Conservation (phyloP, 2,797 vertebrate genomes). For the Neomorphus geoffroyi region DNA sequence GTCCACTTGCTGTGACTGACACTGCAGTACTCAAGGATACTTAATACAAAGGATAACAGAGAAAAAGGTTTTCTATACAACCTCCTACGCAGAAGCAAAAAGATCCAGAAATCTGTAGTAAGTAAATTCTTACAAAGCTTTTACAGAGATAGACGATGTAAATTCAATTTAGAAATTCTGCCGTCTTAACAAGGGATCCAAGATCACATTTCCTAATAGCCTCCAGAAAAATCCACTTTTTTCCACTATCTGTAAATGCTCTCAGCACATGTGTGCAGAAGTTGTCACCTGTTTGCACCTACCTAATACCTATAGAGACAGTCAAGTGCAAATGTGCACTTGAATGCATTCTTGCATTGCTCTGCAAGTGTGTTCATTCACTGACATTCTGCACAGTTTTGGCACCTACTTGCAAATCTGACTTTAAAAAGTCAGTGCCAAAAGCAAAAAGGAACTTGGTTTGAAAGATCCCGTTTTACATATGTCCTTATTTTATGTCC, state of each 20-base stretch:
- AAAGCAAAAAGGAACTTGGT: not conserved
- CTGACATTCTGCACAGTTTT: not conserved
- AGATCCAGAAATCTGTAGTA: not conserved
- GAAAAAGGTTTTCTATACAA: not conserved
- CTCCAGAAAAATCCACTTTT: not conserved
- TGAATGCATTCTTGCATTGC: not conserved
- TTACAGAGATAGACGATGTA: not conserved
- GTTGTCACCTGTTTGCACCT: not conserved
- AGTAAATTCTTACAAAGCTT: not conserved
- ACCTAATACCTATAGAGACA: not conserved
- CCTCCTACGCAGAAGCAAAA: not conserved
- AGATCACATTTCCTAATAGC: not conserved
- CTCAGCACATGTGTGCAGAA: not conserved
- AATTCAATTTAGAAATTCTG: not conserved
- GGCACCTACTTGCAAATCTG: not conserved
- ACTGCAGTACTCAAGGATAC: not conserved
- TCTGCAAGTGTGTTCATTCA: not conserved
- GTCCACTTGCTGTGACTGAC: not conserved
- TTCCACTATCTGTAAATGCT: not conserved
- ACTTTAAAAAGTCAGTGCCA: not conserved
- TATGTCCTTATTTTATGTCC: not conserved
- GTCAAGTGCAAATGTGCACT: not conserved
- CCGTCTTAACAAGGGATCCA: not conserved
- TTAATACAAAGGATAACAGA: not conserved
- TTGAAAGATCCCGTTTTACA: not conserved